Conservation (phyloP, 2,797 vertebrate species). For the Rhinoraja longicauda region DNA sequence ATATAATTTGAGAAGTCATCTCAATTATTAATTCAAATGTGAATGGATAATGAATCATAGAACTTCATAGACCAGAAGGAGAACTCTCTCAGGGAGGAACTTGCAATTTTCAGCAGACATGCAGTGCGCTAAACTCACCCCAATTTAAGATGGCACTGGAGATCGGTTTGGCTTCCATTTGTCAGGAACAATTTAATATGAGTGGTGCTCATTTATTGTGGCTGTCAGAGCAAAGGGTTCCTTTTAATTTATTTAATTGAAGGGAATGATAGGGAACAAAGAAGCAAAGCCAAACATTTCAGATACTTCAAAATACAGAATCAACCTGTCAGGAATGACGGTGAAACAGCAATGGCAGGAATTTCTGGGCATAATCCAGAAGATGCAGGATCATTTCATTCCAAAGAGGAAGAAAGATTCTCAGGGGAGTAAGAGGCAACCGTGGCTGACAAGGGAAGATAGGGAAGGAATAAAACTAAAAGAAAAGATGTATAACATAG, state of each 20-base stretch:
- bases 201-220: not conserved
- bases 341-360: too few species aligned
- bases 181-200: not conserved
- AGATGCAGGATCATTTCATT: too few species aligned
- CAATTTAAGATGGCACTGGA: not conserved
- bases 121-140: not conserved
- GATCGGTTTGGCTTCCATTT: not conserved
- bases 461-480: too few species aligned
- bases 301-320: not conserved
- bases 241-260: not conserved
- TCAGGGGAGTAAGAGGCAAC: too few species aligned
- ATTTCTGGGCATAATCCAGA: too few species aligned
- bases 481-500: too few species aligned
- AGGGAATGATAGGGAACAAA: not conserved
- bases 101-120: not conserved
- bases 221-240: not conserved
- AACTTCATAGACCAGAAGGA: not conserved
- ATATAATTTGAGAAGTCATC: not conserved
- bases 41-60: not conserved
- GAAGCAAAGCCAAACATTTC: not conserved
- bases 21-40: not conserved
- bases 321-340: not conserved
- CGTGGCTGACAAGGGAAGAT: too few species aligned
- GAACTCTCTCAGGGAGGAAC: not conserved
- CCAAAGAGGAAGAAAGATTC: too few species aligned